Percentiles rank a stretch among this genome's conserved stretches.
Conservation (phyloP, 2,113 vertebrate species). For the Siphamia tubifer region DNA sequence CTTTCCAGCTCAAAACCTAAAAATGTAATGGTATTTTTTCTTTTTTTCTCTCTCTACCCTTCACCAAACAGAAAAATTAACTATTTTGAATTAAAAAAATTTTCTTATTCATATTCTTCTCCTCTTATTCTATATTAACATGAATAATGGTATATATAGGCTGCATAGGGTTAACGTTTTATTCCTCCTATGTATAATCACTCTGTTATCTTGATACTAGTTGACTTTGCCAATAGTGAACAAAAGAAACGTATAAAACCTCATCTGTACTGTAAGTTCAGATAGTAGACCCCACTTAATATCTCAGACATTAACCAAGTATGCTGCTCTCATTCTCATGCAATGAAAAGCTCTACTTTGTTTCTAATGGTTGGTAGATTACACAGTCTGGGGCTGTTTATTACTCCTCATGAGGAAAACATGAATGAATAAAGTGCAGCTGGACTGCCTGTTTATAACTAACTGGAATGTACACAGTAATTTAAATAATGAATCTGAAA, state of each 20-base stretch:
- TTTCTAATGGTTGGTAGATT: constrained; percentile 50
- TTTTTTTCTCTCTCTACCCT: too few relatives aligned
- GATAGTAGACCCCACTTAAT: constrained; percentile 39
- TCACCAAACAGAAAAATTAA: too few relatives aligned
- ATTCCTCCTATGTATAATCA: too few relatives aligned
- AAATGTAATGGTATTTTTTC: too few relatives aligned
- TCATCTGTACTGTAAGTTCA: constrained; percentile 42
- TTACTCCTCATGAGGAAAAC: constrained; percentile 35
- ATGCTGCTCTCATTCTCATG: constrained; percentile 40
- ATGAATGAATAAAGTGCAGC: constrained; percentile 16
- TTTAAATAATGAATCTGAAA: constrained; percentile 30
- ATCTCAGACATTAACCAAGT: constrained; percentile 56
- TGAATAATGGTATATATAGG: too few relatives aligned
- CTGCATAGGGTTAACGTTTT: too few relatives aligned
- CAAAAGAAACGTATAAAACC: constrained; percentile 24
- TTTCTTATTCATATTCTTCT: too few relatives aligned
- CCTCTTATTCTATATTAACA: too few relatives aligned
- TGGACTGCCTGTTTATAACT: constrained; percentile 11
- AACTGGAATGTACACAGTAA: constrained; percentile 18
- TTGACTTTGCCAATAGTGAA: constrained; percentile 21
- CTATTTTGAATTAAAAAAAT: too few relatives aligned
- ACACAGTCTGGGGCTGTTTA: constrained; percentile 45
- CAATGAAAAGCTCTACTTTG: constrained; percentile 31
- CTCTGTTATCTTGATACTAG: constrained; percentile 10
- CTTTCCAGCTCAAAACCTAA: too few relatives aligned